phyloP scores from a whole-genome alignment of 2,888 invertebrate genomes.

The Drosophila anomelani region DNA sequence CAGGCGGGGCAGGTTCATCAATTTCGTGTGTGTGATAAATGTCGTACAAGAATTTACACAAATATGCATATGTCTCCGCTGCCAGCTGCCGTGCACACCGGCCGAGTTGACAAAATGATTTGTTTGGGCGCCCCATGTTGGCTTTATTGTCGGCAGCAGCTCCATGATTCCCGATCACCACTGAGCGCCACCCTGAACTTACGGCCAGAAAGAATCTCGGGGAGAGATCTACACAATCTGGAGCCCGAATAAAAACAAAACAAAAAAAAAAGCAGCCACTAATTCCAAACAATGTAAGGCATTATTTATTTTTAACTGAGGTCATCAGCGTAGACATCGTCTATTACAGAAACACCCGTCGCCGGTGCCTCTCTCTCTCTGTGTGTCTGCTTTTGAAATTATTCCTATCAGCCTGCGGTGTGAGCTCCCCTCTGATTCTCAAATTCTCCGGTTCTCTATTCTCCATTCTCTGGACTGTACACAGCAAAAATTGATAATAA shows the following conservation, averaged over 20 bases:
- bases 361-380: conserved; percentile 10
- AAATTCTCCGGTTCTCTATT: conserved; percentile 2
- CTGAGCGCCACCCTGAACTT: conserved; percentile 79
- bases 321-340: conserved; percentile 68
- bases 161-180: conserved; percentile 28
- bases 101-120: conserved; percentile 72
- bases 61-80: conserved; percentile 52
- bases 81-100: conserved; percentile 53
- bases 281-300: conserved; percentile 80
- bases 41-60: conserved; percentile 76
- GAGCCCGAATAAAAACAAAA: conserved; percentile 14
- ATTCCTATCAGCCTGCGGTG: conserved; percentile 17
- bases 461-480: conserved; percentile 21
- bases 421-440: conserved; percentile 27
- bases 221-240: conserved; percentile 50
- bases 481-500: conserved; percentile 1
- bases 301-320: conserved; percentile 81
- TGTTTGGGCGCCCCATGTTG: conserved; percentile 62
- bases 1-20: conserved; percentile 70
- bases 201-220: conserved; percentile 24
- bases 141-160: conserved; percentile 36
- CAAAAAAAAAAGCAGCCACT: conserved; percentile 68
- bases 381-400: conserved; percentile 8
- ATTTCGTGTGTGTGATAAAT: conserved; percentile 72
- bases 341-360: conserved; percentile 55